A percentile compares a stretch with the other conserved stretches of the same genome.
These are phyloP conservation scores for Leucoraja ocellata DNA, from an alignment of 2,797 vertebrate species.

Conservation along the genomic window DNA sequence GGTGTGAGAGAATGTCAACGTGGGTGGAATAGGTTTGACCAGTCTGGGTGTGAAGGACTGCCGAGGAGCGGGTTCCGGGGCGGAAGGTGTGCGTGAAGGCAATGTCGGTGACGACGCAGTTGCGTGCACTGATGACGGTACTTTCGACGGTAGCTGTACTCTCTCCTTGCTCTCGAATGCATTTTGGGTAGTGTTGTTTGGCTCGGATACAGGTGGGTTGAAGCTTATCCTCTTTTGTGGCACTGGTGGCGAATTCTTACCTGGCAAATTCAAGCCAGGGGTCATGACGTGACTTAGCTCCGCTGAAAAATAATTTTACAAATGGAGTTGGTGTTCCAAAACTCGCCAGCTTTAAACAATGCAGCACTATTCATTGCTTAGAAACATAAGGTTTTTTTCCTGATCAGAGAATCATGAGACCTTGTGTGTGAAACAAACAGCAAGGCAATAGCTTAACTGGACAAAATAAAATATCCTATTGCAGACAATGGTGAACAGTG, in stretches of 20 bases:
- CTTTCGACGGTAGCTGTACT: background rate
- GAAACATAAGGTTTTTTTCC: background rate
- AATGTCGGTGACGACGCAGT: slow-evolving; percentile 63
- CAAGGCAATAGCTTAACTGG: background rate
- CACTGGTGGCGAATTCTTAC: slow-evolving; percentile 86
- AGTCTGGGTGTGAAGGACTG: slow-evolving; percentile 34
- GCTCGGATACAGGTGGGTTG: slow-evolving; percentile 58
- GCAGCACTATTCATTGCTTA: slow-evolving; percentile 25
- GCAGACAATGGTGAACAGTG: background rate
- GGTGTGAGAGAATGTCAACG: background rate
- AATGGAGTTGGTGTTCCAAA: slow-evolving; percentile 9
- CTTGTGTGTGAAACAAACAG: background rate
- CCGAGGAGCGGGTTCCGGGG: slow-evolving; percentile 59
- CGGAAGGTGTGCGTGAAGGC: slow-evolving; percentile 68
- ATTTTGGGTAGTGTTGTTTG: slow-evolving; percentile 34
- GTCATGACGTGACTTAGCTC: slow-evolving; percentile 22
- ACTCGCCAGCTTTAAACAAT: background rate
- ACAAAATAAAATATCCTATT: background rate
- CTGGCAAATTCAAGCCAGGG: background rate
- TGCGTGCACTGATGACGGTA: slow-evolving; percentile 41
- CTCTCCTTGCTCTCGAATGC: slow-evolving; percentile 8
- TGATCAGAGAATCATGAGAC: background rate
- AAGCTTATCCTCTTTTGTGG: slow-evolving; percentile 81
- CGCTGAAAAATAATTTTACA: slow-evolving; percentile 28
- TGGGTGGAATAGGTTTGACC: background rate